Evolutionary conservation across 2,797 vertebrate species (phyloP).

Genomic region (Peromyscus nudipes): DNA sequence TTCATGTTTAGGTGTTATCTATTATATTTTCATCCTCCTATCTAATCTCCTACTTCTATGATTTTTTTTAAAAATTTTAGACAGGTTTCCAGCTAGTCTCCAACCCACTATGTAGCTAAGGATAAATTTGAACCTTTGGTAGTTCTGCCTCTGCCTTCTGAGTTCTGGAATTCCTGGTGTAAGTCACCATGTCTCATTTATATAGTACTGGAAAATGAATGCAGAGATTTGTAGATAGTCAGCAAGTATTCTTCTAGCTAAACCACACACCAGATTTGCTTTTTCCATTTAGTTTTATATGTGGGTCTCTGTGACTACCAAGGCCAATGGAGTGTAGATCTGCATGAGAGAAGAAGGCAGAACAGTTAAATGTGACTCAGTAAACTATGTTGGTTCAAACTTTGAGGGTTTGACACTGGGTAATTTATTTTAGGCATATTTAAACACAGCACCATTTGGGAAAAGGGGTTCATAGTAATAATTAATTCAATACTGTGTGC

Average conservation of each 20-base stretch:
- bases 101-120: not conserved
- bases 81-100: not conserved
- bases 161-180: no score
- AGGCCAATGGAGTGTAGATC: not conserved
- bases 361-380: not conserved
- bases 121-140: not conserved
- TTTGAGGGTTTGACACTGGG: not conserved
- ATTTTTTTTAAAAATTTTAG: not conserved
- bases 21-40: not conserved
- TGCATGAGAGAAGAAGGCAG: not conserved
- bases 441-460: not conserved
- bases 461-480: not conserved
- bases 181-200: no score
- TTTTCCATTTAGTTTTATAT: not conserved
- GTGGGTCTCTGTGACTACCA: not conserved
- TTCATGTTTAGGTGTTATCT: not conserved
- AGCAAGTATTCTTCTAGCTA: no score
- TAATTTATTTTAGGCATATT: not conserved
- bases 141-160: not conserved
- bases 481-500: not conserved
- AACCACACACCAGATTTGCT: not conserved
- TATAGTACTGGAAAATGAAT: not conserved
- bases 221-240: not conserved
- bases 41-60: not conserved
- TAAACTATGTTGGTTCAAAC: not conserved